These are phyloP conservation scores for Pontoporia blainvillei DNA, from an alignment of 2,113 vertebrate genomes.

Conservation along the genomic window DNA sequence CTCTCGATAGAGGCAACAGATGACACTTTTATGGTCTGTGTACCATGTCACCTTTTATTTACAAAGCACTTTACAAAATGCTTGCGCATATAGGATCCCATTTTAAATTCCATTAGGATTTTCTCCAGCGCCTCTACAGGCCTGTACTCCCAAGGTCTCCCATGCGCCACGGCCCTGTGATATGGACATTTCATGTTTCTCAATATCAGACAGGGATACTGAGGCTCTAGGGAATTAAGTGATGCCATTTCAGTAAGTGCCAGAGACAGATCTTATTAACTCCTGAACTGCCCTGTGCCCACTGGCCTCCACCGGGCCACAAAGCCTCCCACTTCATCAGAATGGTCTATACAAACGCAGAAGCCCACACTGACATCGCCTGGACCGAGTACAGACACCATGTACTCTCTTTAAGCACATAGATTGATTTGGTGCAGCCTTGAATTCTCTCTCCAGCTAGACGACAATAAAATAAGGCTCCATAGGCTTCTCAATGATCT, in stretches of 20 bases:
- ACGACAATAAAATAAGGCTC: not conserved
- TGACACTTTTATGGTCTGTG: not conserved
- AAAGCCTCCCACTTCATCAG: not conserved
- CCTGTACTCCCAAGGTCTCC: not conserved
- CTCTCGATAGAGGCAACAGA: not conserved
- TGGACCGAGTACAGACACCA: not conserved
- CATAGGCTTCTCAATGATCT: not conserved
- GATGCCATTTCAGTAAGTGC: not conserved
- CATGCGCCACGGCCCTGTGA: not conserved
- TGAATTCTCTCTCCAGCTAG: not conserved
- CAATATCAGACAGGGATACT: fast-evolving
- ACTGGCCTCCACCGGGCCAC: not conserved
- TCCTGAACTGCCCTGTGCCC: not conserved
- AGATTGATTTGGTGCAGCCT: not conserved
- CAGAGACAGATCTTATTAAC: not conserved
- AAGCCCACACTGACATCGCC: not conserved
- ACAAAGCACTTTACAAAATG: not conserved
- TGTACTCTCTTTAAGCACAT: not conserved
- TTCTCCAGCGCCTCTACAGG: not conserved
- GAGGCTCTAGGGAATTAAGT: not conserved
- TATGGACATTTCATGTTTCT: not conserved
- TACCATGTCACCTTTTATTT: not conserved
- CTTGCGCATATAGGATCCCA: not conserved
- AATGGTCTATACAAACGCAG: not conserved
- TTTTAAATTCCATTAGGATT: not conserved